Percentiles rank a stretch among this genome's conserved stretches.
These are phyloP conservation scores for Nyctibius bracteatus DNA, from an alignment of 2,113 vertebrate genomes.

Conservation along the genomic window DNA sequence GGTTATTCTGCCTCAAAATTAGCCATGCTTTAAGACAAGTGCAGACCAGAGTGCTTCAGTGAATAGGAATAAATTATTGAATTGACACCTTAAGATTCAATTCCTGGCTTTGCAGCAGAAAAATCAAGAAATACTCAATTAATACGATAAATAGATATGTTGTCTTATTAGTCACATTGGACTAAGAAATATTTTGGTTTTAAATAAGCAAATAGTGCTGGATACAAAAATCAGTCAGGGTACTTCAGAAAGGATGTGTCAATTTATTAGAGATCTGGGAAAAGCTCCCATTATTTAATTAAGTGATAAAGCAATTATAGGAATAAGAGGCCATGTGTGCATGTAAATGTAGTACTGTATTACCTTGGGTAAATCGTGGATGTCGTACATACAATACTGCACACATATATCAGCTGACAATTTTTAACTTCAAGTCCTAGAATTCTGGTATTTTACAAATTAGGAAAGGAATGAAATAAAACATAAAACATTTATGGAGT, in stretches of 20 bases:
- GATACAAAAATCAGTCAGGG: not conserved
- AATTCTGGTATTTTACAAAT: not conserved
- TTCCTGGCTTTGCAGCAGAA: not conserved
- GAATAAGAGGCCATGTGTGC: not conserved
- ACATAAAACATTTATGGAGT: not conserved
- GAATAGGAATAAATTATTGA: not conserved
- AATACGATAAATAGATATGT: not conserved
- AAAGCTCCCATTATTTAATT: not conserved
- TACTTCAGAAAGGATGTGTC: not conserved
- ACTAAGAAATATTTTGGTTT: not conserved
- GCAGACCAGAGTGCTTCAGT: not conserved
- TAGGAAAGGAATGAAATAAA: not conserved
- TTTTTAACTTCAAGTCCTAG: not conserved
- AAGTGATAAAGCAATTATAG: not conserved
- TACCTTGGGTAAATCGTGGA: not conserved
- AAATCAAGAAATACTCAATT: not conserved
- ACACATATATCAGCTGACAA: not conserved
- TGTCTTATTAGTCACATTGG: not conserved
- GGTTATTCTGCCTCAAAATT: not conserved
- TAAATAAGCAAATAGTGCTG: not conserved
- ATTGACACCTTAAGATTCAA: not conserved
- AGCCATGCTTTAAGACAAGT: not conserved
- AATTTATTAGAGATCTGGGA: not conserved
- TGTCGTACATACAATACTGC: not conserved
- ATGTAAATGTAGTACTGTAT: not conserved